These are phyloP conservation scores for Mechanitis messenoides DNA, from an alignment of 2,888 invertebrate species.

Conservation along the genomic window DNA sequence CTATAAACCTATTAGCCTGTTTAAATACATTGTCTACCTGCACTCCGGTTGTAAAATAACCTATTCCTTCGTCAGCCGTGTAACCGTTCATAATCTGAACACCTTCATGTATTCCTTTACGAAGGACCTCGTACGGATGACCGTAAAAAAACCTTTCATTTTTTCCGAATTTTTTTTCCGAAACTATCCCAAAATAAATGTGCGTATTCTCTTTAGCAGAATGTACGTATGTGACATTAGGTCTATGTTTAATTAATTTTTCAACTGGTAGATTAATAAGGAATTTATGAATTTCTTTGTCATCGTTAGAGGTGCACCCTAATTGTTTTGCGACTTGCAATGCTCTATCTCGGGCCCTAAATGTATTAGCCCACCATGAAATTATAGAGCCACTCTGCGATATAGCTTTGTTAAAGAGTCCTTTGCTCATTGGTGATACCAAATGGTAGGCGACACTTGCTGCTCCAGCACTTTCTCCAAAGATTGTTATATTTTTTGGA, in stretches of 20 bases:
- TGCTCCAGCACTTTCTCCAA: constrained; percentile 50
- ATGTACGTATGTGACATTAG: constrained; percentile 8
- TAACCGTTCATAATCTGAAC: constrained; percentile 82
- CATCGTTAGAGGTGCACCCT: constrained; percentile 47
- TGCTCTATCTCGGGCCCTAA: constrained; percentile 68
- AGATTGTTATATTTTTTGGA: constrained; percentile 50
- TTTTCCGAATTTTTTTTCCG: constrained; percentile 40
- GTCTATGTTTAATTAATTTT: constrained; percentile 31
- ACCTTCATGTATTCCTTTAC: constrained; percentile 64
- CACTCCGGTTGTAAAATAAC: constrained; percentile 14
- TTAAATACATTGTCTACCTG: constrained; percentile 10
- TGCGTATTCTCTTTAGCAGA: constrained; percentile 3
- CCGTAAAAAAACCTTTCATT: constrained; percentile 44
- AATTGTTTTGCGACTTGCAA: constrained; percentile 42
- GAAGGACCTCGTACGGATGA: constrained; percentile 45
- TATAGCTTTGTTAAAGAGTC: too few species aligned
- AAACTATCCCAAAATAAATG: constrained; percentile 34
- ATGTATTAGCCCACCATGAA: constrained; percentile 63
- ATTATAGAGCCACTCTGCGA: too few species aligned
- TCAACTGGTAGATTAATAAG: constrained; percentile 45
- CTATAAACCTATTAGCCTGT: constrained; percentile 32
- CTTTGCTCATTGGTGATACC: too few species aligned
- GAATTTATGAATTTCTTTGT: constrained; percentile 47
- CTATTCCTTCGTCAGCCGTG: constrained; percentile 80
- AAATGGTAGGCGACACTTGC: constrained; percentile 38